Conservation (phyloP, 2,113 vertebrate species). For the Chaetodon trifascialis region DNA sequence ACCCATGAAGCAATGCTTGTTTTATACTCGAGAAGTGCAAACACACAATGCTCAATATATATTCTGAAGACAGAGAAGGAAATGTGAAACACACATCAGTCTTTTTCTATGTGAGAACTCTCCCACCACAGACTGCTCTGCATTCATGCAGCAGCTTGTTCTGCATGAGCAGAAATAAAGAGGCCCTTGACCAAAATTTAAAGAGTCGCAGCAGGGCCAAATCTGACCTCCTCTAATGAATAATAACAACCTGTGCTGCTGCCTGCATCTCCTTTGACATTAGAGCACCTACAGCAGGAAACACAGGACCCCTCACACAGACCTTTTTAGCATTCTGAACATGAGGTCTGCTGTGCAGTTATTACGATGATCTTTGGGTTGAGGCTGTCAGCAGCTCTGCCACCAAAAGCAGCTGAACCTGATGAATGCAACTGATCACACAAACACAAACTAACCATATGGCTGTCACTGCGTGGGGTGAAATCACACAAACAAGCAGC, state of each 20-base stretch:
- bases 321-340: conserved; percentile 26
- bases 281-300: conserved; percentile 20
- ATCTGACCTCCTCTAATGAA: conserved; percentile 40
- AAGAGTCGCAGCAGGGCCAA: neutral
- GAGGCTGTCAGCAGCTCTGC: conserved; percentile 30
- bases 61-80: too few species aligned
- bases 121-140: neutral
- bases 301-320: conserved; percentile 7
- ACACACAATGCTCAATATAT: neutral
- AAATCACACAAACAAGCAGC: conserved; percentile 53
- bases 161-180: conserved; percentile 26
- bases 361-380: conserved; percentile 37
- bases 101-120: neutral
- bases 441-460: conserved; percentile 50
- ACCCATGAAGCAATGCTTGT: neutral
- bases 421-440: conserved; percentile 37
- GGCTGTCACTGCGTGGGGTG: conserved; percentile 44
- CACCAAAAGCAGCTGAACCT: conserved; percentile 20
- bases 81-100: neutral
- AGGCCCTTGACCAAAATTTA: conserved; percentile 9
- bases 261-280: conserved; percentile 20
- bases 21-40: too few species aligned
- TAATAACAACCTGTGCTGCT: conserved; percentile 35
- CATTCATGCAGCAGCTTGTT: conserved; percentile 12
- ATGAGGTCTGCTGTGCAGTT: conserved; percentile 10